These are phyloP conservation scores for Drosophila anomelani DNA, from an alignment of 2,888 invertebrate genomes.

Conservation along the genomic window DNA sequence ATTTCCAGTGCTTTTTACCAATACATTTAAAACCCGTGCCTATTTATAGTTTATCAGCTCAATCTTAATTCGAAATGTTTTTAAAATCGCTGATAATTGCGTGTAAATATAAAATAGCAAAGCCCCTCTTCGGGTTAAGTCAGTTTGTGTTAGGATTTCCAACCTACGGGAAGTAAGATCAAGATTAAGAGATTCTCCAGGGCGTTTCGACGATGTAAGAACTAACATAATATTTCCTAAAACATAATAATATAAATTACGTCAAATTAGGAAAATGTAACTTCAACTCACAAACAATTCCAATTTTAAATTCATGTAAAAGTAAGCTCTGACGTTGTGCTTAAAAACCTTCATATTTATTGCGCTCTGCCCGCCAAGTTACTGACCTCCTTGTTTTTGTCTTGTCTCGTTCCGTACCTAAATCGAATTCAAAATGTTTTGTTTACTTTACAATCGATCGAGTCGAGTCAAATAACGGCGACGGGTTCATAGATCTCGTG, in stretches of 20 bases:
- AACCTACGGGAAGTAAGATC: background rate
- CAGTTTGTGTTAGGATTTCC: constrained; percentile 13
- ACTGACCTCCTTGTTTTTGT: background rate
- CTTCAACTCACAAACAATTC: no score
- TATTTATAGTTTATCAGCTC: constrained; percentile 3
- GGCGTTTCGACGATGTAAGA: background rate
- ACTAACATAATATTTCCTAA: no score
- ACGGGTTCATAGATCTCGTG: constrained; percentile 33
- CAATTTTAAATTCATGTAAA: no score
- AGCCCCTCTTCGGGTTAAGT: background rate
- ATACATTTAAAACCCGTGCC: background rate
- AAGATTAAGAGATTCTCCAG: background rate
- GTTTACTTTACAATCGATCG: constrained; percentile 11
- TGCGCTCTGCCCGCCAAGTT: constrained; percentile 5
- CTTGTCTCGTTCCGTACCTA: background rate
- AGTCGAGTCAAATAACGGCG: constrained; percentile 7
- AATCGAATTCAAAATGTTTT: constrained; percentile 7
- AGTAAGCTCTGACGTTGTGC: no score
- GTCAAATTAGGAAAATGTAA: no score
- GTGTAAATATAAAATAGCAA: background rate
- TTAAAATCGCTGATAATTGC: background rate
- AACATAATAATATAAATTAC: no score
- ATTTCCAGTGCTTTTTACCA: background rate
- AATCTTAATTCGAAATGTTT: background rate
- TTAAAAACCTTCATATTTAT: background rate